Evolutionary conservation across 2,888 invertebrate genomes (phyloP), one percentile per base, ranked within the genome.

Genomic region (Pandemis heparana): DNA sequence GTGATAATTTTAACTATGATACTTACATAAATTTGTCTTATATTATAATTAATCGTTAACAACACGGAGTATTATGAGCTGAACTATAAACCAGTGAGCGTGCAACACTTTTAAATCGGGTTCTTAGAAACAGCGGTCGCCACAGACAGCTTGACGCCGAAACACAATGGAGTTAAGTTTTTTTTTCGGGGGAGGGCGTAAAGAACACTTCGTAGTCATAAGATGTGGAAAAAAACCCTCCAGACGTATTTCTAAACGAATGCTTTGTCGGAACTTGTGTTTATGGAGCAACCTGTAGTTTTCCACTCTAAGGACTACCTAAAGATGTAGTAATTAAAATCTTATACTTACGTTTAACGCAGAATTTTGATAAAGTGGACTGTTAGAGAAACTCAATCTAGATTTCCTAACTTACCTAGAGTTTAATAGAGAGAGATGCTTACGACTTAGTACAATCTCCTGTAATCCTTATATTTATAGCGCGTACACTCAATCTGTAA

Each of bases 141-240:
- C 82, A 86, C 92, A 94, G 94, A 94, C 94, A 85, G 94, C 92
- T 86, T 92, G 94, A 87, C 94, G 94, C 93, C 89, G 81, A 79
- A 84, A 81, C 85, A 93, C 92, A 93, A 93, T 91, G 85, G 91
- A 80, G 80, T 83, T 85, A 80, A 81, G 84, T 85, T 92, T 92
- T 87, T 89, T 85, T 87, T 83, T 48, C n/a, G 82, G 75, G 83
- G 79, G 81, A 83, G 87, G 85, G 86, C 85, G 83, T 85, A 82
- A 84, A 85, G 82, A 85, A 89, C 88, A 83, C 86, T 87, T 86
- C 87, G 87, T 85, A 84, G 82, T 82, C 86, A 83, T 83, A 82
- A 86, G 86, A 82, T 82, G 82, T 81, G 85, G 85, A 53, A 89
- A 90, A 92, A 91, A 88, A 87, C 79, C 76, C 82, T 83, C 84